Conservation (phyloP, 2,113 vertebrate genomes). For the Bettongia penicillata region DNA sequence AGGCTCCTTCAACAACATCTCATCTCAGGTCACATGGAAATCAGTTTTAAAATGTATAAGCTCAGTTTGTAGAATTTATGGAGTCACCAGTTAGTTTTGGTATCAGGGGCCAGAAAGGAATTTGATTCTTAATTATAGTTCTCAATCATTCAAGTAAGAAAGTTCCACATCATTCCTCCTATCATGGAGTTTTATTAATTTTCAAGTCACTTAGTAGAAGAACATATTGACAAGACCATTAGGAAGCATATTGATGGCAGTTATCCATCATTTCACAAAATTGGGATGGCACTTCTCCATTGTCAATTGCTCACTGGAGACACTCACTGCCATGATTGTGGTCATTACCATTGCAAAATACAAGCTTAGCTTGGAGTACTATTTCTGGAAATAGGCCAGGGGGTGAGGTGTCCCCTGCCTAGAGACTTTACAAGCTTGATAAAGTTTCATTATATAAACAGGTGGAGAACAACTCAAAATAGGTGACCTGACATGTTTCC, state of each 20-base stretch:
- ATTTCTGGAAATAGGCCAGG: background rate
- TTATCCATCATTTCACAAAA: constrained; percentile 44
- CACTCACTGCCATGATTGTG: background rate
- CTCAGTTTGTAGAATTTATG: background rate
- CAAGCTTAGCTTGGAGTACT: background rate
- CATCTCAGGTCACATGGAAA: background rate
- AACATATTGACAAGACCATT: constrained; percentile 37
- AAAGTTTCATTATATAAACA: constrained; percentile 24
- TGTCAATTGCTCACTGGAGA: constrained; percentile 8
- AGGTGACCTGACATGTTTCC: background rate
- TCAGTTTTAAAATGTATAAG: background rate
- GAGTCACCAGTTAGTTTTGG: background rate
- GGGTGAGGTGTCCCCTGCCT: background rate
- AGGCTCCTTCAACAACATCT: constrained; percentile 2
- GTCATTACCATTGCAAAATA: background rate
- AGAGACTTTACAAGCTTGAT: background rate
- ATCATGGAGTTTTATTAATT: constrained; percentile 3
- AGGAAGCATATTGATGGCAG: constrained; percentile 45
- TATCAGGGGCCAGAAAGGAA: background rate
- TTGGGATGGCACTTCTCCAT: background rate
- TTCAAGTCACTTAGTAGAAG: constrained; percentile 12
- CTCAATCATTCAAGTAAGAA: constrained; percentile 1
- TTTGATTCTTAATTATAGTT: background rate
- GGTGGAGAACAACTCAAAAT: background rate
- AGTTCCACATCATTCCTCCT: constrained; percentile 3